Evolutionary conservation across 2,888 invertebrate species (phyloP), one percentile per base, ranked within the genome.

Genomic region (Drosophila lutescens): DNA sequence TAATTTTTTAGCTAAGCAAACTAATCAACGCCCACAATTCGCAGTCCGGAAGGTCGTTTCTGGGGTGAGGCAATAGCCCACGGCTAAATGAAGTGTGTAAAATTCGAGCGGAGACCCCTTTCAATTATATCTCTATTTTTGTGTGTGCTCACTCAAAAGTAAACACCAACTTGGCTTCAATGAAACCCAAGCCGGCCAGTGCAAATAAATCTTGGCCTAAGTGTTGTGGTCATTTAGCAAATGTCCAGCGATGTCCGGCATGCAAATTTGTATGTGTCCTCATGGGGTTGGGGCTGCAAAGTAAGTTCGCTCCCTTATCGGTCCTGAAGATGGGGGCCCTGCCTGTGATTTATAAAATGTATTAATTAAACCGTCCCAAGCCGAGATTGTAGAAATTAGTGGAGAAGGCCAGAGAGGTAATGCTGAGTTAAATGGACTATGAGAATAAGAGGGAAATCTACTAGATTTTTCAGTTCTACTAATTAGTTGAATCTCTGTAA

Each of bases 211-310:
- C 88, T 89, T 84, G 66, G 78, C 74, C 79, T 87, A 87, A 89
- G 89, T 89, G 89, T 88, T 88, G 88, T 77, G 87, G 88, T 80
- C 89, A 88, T 84, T 89, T 88, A 83, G 85, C 74, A 79, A 86
- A 86, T 86, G 83, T 77, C 82, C 78, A 73, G 58, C 77, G 2
- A 70, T 79, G 82, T 85, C 82, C 86, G 69, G 80, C 82, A 79
- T 78, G 71, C 74, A 81, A 78, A 79, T 81, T 81, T 79, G 74
- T 62, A 62, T 57, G 68, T 60, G 71, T 62, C 40, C 20, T 17
- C 8, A 7, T 30, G 50, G 46, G 43, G 15, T 49, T 26, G 53
- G 54, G 32, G 23, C 43, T 10, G 41, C 54, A 10, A 43, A 20
- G 54, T 50, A 56, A 53, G 63, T 60, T 61, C 40, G 47, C 38